These are phyloP conservation scores for Chrysotoxum bicinctum DNA, from an alignment of 2,888 invertebrate genomes.

Conservation along the genomic window DNA sequence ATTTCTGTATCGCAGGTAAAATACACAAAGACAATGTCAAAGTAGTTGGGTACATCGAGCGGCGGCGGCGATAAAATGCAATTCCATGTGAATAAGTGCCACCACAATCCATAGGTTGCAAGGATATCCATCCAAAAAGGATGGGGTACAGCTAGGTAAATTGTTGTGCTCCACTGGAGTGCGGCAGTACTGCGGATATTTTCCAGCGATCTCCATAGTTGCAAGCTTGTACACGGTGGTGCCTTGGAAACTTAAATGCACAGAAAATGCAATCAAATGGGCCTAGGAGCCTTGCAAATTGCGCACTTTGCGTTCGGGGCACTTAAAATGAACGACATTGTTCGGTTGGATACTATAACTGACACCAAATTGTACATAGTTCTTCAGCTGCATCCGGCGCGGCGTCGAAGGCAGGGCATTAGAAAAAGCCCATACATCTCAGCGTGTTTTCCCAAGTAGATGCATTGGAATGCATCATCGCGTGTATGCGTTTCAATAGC, in stretches of 20 bases:
- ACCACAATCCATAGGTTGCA: conserved; percentile 22
- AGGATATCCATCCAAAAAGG: conserved; percentile 33
- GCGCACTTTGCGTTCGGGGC: conserved; percentile 38
- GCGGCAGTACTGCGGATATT: conserved; percentile 66
- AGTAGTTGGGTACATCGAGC: conserved; percentile 18
- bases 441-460: conserved; percentile 40
- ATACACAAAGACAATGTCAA: conserved; percentile 29
- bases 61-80: conserved; percentile 34
- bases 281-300: conserved; percentile 32
- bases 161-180: conserved; percentile 53
- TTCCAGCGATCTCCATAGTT: conserved; percentile 54
- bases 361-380: conserved; percentile 35
- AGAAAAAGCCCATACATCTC: conserved; percentile 45
- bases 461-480: conserved; percentile 57
- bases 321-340: conserved; percentile 60
- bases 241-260: conserved; percentile 31
- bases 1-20: conserved; percentile 25
- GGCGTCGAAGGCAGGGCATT: neutral
- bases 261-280: conserved; percentile 41
- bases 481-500: conserved; percentile 29
- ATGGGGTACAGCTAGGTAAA: conserved; percentile 31
- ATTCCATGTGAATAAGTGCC: conserved; percentile 1
- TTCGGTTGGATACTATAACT: conserved; percentile 22
- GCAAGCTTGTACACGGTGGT: neutral
- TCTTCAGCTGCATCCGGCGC: conserved; percentile 38